Evolutionary conservation across 2,797 vertebrate species (phyloP), one percentile per base, ranked within the genome.

Genomic region (Meriones psammophilus): DNA sequence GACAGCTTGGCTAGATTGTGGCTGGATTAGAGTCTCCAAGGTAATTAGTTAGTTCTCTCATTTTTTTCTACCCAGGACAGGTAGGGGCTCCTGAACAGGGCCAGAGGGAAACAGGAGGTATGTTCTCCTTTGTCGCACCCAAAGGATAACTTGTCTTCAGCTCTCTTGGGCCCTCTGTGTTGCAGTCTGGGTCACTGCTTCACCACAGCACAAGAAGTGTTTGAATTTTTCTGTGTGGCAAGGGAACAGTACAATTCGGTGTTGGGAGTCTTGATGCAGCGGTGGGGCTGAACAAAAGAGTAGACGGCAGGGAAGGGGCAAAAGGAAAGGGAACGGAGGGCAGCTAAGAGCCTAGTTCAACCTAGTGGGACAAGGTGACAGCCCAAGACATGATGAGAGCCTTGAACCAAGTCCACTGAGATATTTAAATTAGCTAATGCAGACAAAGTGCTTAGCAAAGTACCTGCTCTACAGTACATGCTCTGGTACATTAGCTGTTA

Each of bases 1-100:
- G 20, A 39, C 46, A 58, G 77, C 73, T 46, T 81, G 90, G 88
- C 88, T 95, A 36, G 66, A 94, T 20, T 64, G 89, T 62, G 94
- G 66, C 85, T 71, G 56, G 68, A 79, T 96, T 78, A 93, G 88
- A 81, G 83, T 24, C 56, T 84, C 56, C 39, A 30, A 56, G 36
- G 18, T 42, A 69, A 80, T 94, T 88, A 90, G 73, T 78, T 26
- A 42, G 36, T 42, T 87, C 56, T 88, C 60, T 81, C 6, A 12
- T 56, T 92, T 80, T 92, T 80, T 54, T 33, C 60, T 36, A 30
- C 7, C 54, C 50, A 6, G 77, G 76, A 50, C 36, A 46, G 69
- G 39, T 69, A 58, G 62, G 89, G 36, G 58, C 54, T 74, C 30
- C 62, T 26, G 1, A 5, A 39, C 26, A 46, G 76, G 60, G 79